These are phyloP conservation scores for Bombylius discolor DNA, from an alignment of 2,888 invertebrate species.

Conservation along the genomic window DNA sequence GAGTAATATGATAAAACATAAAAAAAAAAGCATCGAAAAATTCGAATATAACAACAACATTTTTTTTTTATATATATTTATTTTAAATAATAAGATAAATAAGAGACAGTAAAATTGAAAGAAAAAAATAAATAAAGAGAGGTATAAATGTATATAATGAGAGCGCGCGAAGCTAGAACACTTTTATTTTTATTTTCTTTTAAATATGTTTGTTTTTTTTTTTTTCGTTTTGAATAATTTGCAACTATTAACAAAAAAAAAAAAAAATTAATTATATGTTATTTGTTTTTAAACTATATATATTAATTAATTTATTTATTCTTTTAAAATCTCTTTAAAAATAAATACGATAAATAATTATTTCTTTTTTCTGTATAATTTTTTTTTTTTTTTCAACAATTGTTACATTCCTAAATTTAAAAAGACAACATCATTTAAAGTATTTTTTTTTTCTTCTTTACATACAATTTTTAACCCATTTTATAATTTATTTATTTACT, in stretches of 20 bases:
- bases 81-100: not conserved
- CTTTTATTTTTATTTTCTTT: not conserved
- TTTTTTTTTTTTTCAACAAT: not conserved
- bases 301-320: too few species aligned
- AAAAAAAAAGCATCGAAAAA: too few species aligned
- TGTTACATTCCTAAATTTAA: not conserved
- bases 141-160: not conserved
- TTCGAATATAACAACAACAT: too few species aligned
- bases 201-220: not conserved
- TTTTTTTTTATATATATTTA: not conserved
- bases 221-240: not conserved
- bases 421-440: not conserved
- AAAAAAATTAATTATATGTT: not conserved
- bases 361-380: not conserved
- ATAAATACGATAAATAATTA: not conserved
- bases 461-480: not conserved
- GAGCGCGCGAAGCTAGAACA: not conserved
- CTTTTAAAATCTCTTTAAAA: too few species aligned
- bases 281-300: not conserved
- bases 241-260: not conserved
- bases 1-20: not conserved
- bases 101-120: not conserved
- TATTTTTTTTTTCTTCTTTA: too few species aligned
- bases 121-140: not conserved
- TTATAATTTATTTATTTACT: not conserved